phyloP scores from a whole-genome alignment of 2,797 vertebrate species.

The Huso huso region DNA sequence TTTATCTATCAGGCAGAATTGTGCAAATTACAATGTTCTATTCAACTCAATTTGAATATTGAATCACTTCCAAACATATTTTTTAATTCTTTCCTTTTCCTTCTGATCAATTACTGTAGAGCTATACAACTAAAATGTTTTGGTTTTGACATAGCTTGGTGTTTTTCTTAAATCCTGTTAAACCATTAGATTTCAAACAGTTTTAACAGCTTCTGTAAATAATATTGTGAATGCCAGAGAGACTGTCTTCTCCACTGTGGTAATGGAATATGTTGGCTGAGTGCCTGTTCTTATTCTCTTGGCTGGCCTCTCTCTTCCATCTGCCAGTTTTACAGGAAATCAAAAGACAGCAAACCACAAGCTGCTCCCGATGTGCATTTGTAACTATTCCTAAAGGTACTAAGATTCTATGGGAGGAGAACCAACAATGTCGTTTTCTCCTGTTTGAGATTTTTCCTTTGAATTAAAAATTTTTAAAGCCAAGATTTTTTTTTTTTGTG shows the following conservation, averaged over 20 bases:
- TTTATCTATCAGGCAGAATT: no score
- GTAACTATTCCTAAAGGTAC: constrained; percentile 8
- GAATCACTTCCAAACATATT: no score
- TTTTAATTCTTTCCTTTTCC: no score
- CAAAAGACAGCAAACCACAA: constrained; percentile 13
- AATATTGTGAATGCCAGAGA: background rate
- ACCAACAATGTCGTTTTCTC: background rate
- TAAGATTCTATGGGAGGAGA: constrained; percentile 5
- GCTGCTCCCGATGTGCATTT: constrained; percentile 11
- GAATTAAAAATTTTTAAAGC: no score
- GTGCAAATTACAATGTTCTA: no score
- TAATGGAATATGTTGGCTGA: background rate
- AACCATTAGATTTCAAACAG: background rate
- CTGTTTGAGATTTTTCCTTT: background rate
- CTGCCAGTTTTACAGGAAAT: constrained; percentile 24
- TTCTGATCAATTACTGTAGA: no score
- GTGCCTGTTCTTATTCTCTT: constrained; percentile 7
- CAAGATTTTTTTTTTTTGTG: constrained; percentile 8
- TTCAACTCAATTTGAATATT: no score
- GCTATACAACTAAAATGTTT: no score
- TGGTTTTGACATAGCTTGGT: no score
- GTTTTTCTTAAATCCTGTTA: no score
- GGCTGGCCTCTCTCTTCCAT: constrained; percentile 12
- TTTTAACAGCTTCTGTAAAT: background rate
- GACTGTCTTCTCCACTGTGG: background rate